These are phyloP conservation scores for Lagocephalus sceleratus DNA, from an alignment of 2,797 vertebrate species.

Conservation along the genomic window DNA sequence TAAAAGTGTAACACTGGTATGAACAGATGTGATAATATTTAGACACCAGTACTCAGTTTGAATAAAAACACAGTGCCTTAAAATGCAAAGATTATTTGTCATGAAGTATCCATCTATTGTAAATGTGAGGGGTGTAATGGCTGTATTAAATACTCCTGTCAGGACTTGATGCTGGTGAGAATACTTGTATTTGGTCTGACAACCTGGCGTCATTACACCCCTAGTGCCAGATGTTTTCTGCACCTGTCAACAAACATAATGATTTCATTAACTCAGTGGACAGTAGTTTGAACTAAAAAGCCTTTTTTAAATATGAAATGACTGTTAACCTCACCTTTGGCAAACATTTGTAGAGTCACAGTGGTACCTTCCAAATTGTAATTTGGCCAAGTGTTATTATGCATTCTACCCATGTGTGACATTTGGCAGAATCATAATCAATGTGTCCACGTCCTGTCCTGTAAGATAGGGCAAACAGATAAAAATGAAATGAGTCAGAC, in stretches of 20 bases:
- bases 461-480: slow-evolving; percentile 52
- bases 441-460: slow-evolving; percentile 39
- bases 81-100: no score
- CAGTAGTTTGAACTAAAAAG: no score
- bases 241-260: no score
- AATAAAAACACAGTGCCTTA: not conserved
- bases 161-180: no score
- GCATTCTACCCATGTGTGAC: slow-evolving; percentile 46
- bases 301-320: no score
- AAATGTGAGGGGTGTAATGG: not conserved
- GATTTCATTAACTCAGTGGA: no score
- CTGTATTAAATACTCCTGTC: not conserved
- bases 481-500: slow-evolving; percentile 55
- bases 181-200: no score
- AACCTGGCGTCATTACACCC: no score
- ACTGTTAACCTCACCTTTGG: slow-evolving; percentile 1
- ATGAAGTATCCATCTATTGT: no score
- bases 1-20: slow-evolving; percentile 50
- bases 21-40: slow-evolving; percentile 9
- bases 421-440: slow-evolving; percentile 58
- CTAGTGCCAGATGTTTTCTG: no score
- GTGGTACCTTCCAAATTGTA: slow-evolving; percentile 25
- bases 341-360: slow-evolving; percentile 19
- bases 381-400: slow-evolving; percentile 36
- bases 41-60: not conserved